These are phyloP conservation scores for Pseudomyrmex pallidus DNA, from an alignment of 1,140 invertebrate genomes.

Conservation along the genomic window DNA sequence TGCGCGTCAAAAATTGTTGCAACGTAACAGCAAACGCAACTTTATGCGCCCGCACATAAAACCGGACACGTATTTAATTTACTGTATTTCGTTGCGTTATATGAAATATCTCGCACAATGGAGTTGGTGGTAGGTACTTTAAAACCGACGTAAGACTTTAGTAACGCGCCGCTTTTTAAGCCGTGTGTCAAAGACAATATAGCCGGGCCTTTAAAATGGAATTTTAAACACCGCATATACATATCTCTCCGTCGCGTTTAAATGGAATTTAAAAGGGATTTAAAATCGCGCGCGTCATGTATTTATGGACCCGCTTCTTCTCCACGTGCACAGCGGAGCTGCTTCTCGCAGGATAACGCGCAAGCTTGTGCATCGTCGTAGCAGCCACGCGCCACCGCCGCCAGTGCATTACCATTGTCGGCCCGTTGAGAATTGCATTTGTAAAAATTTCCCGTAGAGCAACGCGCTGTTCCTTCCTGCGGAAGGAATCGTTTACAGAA, in stretches of 20 bases:
- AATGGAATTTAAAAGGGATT: constrained; percentile 65
- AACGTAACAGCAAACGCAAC: constrained; percentile 4
- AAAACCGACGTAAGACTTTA: constrained; percentile 3
- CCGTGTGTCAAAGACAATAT: constrained; percentile 46
- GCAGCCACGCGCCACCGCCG: constrained; percentile 45
- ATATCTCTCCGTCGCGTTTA: constrained; percentile 34
- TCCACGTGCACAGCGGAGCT: constrained; percentile 16
- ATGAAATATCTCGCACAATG: background rate
- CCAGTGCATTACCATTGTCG: constrained; percentile 57
- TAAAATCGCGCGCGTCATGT: constrained; percentile 47
- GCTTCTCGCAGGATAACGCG: constrained; percentile 18
- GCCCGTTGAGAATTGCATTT: constrained; percentile 62
- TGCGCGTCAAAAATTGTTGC: too few species aligned
- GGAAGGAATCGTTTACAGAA: constrained; percentile 50
- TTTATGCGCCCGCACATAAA: background rate
- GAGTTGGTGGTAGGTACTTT: background rate
- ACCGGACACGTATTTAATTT: constrained; percentile 10
- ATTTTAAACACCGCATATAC: constrained; percentile 51
- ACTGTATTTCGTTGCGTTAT: constrained; percentile 2
- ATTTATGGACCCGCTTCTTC: constrained; percentile 55
- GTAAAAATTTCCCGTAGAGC: constrained; percentile 53
- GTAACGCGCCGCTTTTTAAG: constrained; percentile 34
- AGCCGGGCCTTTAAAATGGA: constrained; percentile 50
- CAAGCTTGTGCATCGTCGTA: constrained; percentile 19
- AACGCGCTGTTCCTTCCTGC: constrained; percentile 51